Conservation (phyloP, 2,797 vertebrate genomes). For the Siniperca undulata region DNA sequence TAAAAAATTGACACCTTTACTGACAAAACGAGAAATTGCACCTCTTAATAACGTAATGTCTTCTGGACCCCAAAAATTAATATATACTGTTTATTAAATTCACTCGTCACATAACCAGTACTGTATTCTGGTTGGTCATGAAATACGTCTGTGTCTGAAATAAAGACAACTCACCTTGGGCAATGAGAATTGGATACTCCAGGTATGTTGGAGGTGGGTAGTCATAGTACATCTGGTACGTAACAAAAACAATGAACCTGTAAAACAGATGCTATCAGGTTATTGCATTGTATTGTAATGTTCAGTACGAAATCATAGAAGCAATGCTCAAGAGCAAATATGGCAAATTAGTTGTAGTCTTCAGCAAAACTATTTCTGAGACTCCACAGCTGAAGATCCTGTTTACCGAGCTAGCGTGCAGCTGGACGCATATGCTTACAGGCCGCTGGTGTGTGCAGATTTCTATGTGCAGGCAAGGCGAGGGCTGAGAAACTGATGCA, state of each 20-base stretch:
- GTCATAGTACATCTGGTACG: constrained; percentile 93
- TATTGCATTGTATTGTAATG: not conserved
- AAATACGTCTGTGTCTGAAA: not conserved
- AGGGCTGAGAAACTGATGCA: not conserved
- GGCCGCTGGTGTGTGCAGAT: not conserved
- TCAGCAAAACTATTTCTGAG: not conserved
- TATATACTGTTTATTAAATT: not conserved
- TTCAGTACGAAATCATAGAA: not conserved
- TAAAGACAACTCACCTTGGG: constrained; percentile 88
- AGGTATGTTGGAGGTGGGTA: constrained; percentile 94
- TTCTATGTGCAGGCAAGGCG: not conserved
- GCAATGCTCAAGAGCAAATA: not conserved
- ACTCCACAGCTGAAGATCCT: not conserved
- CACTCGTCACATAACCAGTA: not conserved
- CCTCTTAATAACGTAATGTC: not conserved
- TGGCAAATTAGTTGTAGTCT: not conserved
- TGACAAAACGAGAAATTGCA: not conserved
- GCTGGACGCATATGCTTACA: not conserved
- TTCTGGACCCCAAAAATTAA: not conserved
- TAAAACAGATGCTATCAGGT: constrained; percentile 32
- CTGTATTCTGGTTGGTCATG: not conserved
- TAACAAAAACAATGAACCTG: constrained; percentile 94
- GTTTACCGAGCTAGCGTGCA: constrained; percentile 3
- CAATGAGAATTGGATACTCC: constrained; percentile 94
- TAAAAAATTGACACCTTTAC: not conserved